Base-by-base conservation (phyloP, 2,888 invertebrate species). In the Amorpha juglandis region DNA sequence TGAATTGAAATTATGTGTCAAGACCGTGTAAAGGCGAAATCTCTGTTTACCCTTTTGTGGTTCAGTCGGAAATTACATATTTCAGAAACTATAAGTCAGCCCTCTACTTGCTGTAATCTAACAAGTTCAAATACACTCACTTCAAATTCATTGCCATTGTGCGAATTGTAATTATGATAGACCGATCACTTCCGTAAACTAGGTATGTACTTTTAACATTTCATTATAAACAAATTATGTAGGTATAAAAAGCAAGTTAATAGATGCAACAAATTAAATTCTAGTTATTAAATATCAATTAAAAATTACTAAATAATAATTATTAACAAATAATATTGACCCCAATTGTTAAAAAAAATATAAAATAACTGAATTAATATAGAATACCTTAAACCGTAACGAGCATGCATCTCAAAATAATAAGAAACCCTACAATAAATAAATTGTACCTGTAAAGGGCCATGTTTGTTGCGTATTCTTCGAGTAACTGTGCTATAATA, bases 391-490 rank as follows among this genome's bases (percentile, higher is more conserved):
- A 38, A 19, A 55, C 4, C 12, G n/a, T 55, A 47, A 47, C 69
- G 71, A 68, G 67, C 74, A 73, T 72, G 68, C 71, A 69, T 55
- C 65, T 67, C 48, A 69, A 63, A 75, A 70, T 73, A 72, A 70
- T 64, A 66, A 75, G 75, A 63, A 7, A 68, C 62, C 65, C 67
- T 53, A 70, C 63, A 75, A 71, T 74, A 71, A 70, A 19, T 58
- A 64, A 67, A 76, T 74, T 74, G 71, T 84, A 92, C 92, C 92
- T 92, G 91, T 87, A 89, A 48, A 92, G 83, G 71, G 90, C 89
- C 92, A 92, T 92, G 78, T 78, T 84, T 70, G 75, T 69, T 69
- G 79, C 67, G 63, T 80, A 76, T 84, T 83, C 86, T 85, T 74
- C 73, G 71, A 79, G 67, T 71, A 78, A 80, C 70, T 74, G 78